phyloP scores from a whole-genome alignment of 1,140 invertebrate species.

The Pogonus chalceus region DNA sequence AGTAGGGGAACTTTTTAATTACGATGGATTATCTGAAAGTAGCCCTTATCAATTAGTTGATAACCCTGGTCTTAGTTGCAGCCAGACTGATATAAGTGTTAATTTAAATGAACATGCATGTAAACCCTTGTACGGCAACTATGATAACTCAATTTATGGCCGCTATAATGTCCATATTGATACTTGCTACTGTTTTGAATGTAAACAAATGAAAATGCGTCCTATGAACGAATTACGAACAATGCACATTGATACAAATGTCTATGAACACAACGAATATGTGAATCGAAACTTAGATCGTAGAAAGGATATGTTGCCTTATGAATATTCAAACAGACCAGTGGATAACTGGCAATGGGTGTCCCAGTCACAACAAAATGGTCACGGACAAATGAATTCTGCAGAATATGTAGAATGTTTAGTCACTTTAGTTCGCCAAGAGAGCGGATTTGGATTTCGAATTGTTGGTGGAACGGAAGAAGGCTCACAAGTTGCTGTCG shows the following conservation, averaged over 20 bases:
- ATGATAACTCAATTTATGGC: neutral
- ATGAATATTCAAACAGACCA: slow-evolving; percentile 10
- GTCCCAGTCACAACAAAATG: neutral
- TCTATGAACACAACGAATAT: neutral
- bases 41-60: neutral
- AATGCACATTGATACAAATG: neutral
- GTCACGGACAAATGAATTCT: slow-evolving; percentile 14
- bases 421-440: slow-evolving; percentile 69
- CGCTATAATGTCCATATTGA: neutral
- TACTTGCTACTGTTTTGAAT: slow-evolving; percentile 5
- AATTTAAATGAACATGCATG: neutral
- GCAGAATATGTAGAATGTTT: slow-evolving; percentile 67
- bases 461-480: slow-evolving; percentile 98
- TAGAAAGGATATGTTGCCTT: neutral
- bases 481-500: slow-evolving; percentile 90
- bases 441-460: slow-evolving; percentile 90
- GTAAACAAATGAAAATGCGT: neutral
- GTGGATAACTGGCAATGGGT: neutral
- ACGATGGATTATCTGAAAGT: neutral
- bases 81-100: neutral
- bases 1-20: neutral
- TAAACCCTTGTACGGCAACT: neutral
- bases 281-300: slow-evolving; percentile 4
- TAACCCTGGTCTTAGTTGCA: neutral
- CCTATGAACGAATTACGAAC: neutral